Base-by-base conservation (phyloP, 1,140 invertebrate species). In the Mactra quadrangularis region DNA sequence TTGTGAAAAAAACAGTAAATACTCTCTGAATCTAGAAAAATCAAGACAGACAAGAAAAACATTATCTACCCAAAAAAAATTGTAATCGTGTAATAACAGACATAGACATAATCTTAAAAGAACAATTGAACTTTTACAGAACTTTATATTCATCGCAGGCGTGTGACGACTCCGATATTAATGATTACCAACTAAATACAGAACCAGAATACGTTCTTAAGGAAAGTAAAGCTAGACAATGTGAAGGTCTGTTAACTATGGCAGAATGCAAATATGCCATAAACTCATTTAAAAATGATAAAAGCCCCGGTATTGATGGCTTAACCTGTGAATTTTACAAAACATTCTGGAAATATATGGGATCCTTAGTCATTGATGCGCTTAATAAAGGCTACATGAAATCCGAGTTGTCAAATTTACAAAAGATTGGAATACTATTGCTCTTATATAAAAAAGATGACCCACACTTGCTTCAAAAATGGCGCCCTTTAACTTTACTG, bases 11-110 rank as follows among this genome's bases (percentile, higher is more conserved):
- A 66, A 66, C n/a, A 55, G 6, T 22, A 55, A 55, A 22, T 22
- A 19, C n/a, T 55, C 19, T 27, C n/a, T 55, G 19, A 55, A n/a
- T 19, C 52, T 55, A 7, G 52, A 55, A 55, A 66, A 66, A 29
- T 66, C 62, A 25, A 66, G 38, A 27, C 62, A 66, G 19, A 66
- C 38, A 47, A 66, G 27, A 25, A 66, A 66, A 66, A 41, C 62
- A 29, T 41, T 66, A 25, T 1, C 25, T 22, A 13, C 19, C 17
- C 11, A 33, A 13, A 47, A 66, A 66, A 45, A 41, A 2, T 53
- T 27, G 41, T 45, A 35, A 47, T 66, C 17, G 45, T 41, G 45
- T 66, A 22, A 22, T 66, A 4, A 66, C 62, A 9, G 62, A 55
- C 25, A 27, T 4, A n/a, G 19, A 19, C 6, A 9, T 55, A 27